These are phyloP conservation scores for Saccostrea cuccullata DNA, from an alignment of 1,140 invertebrate genomes.

Conservation along the genomic window DNA sequence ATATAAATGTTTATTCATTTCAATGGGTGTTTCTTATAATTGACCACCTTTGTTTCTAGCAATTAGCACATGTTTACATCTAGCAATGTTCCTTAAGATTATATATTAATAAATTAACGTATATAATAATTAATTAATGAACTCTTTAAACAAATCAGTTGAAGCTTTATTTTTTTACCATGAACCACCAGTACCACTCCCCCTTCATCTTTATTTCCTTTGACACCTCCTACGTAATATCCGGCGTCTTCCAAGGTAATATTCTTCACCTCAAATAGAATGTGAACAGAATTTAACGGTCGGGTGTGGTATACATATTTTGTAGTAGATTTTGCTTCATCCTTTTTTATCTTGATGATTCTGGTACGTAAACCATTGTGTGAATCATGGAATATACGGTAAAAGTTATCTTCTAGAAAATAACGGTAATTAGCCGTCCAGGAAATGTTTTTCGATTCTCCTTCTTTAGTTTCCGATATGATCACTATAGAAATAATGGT, in stretches of 20 bases:
- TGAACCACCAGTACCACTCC: not conserved
- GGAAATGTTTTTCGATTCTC: not conserved
- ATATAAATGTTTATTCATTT: no score
- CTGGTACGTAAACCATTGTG: no score
- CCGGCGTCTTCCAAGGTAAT: not conserved
- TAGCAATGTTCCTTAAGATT: no score
- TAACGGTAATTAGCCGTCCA: no score
- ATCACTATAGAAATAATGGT: not conserved
- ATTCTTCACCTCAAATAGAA: not conserved
- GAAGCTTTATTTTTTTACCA: not conserved
- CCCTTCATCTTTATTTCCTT: not conserved
- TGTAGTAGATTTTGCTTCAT: not conserved
- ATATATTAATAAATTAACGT: no score
- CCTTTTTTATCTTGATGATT: not conserved
- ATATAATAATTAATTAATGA: no score
- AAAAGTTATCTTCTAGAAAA: not conserved
- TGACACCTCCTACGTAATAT: not conserved
- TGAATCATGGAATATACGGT: not conserved
- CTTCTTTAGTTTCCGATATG: not conserved
- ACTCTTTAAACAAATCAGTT: no score
- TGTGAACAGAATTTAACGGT: not conserved
- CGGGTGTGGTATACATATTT: not conserved
- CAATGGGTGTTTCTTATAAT: no score
- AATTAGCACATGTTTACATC: no score
- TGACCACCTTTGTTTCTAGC: no score